Evolutionary conservation across 2,888 invertebrate species (phyloP).

Genomic region (Apotomis capreana): DNA sequence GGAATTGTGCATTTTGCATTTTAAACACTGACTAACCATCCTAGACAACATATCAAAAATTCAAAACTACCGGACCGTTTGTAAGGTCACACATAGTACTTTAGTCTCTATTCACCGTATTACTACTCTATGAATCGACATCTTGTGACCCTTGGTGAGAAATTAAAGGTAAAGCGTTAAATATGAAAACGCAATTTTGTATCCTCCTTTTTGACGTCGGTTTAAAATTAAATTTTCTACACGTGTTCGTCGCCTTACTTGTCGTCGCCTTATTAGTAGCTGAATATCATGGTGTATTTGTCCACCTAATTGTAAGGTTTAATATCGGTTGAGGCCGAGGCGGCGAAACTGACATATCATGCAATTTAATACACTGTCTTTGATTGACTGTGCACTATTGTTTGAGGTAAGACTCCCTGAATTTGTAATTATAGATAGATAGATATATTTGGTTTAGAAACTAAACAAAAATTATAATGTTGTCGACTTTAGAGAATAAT

Average conservation of each 20-base stretch:
- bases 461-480: conserved; percentile 4
- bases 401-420: not conserved
- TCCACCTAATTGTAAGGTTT: not conserved
- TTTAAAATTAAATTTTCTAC: no score
- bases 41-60: no score
- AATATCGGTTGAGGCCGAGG: not conserved
- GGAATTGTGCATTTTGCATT: no score
- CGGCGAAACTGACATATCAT: not conserved
- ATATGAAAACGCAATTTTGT: not conserved
- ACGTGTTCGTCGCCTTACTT: no score
- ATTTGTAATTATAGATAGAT: not conserved
- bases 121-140: no score
- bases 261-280: no score
- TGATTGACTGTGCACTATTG: not conserved
- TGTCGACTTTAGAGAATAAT: conserved; percentile 1
- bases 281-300: no score
- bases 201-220: no score
- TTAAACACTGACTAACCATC: no score
- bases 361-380: conserved; percentile 1
- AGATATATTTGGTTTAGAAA: not conserved
- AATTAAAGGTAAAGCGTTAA: not conserved
- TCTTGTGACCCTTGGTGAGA: not conserved
- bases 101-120: no score
- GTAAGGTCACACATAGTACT: no score
- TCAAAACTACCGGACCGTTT: no score